Conservation (phyloP, 2,113 vertebrate genomes). For the Cochlearius cochlearius region DNA sequence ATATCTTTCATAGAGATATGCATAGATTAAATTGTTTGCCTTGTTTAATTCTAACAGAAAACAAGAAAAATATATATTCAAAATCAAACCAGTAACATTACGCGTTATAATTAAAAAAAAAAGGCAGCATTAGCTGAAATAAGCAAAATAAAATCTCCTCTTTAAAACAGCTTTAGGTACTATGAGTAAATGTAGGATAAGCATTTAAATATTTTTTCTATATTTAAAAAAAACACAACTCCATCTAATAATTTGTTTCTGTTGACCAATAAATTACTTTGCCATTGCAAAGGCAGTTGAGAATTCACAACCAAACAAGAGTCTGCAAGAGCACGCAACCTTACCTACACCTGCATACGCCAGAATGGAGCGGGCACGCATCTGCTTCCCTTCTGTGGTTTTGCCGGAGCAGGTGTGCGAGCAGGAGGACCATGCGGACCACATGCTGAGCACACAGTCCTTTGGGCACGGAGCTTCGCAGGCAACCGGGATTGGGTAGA, state of each 20-base stretch:
- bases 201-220: background rate
- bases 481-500: slow-evolving; percentile 79
- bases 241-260: background rate
- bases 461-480: slow-evolving; percentile 90
- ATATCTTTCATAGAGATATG: background rate
- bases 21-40: background rate
- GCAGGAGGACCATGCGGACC: slow-evolving; percentile 93
- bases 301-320: background rate
- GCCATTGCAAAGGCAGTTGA: background rate
- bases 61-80: background rate
- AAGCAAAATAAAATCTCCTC: background rate
- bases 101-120: too few relatives aligned
- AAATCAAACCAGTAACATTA: background rate
- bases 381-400: slow-evolving; percentile 92
- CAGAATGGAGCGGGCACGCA: slow-evolving; percentile 88
- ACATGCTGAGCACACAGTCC: slow-evolving; percentile 91
- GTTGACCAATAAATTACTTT: background rate
- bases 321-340: background rate
- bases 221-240: background rate
- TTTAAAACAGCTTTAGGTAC: background rate
- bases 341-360: slow-evolving; percentile 95
- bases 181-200: background rate
- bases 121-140: background rate
- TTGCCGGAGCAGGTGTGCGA: slow-evolving; percentile 98
- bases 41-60: background rate